phyloP scores from a whole-genome alignment of 2,888 invertebrate genomes.

The Lycocerus yunnanus region DNA sequence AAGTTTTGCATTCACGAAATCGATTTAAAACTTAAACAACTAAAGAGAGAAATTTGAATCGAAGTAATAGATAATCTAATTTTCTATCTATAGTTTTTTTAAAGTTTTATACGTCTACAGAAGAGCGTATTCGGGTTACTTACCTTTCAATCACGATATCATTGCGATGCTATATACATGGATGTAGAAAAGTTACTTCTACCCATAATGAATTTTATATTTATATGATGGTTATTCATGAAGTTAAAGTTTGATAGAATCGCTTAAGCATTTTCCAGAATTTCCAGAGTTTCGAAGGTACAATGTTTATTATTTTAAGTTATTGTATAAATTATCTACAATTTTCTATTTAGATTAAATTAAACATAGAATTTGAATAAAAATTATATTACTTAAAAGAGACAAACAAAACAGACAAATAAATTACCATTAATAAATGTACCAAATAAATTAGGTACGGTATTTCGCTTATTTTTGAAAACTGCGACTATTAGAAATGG shows the following conservation, averaged over 20 bases:
- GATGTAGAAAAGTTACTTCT: neutral
- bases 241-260: neutral
- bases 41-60: neutral
- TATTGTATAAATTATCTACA: no score
- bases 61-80: neutral
- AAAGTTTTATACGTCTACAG: neutral
- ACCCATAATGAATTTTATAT: neutral
- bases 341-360: neutral
- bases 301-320: neutral
- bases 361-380: no score
- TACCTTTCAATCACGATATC: neutral
- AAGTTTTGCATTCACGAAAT: neutral
- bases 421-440: no score
- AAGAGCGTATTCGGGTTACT: neutral
- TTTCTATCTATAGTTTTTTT: neutral
- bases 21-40: neutral
- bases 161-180: neutral
- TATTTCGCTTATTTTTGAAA: neutral
- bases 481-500: neutral
- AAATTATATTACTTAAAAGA: neutral
- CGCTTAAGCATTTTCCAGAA: neutral
- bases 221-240: neutral
- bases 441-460: no score
- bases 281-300: neutral
- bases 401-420: neutral